Conservation (phyloP, 2,797 vertebrate species). For the Crenuchus spilurus region DNA sequence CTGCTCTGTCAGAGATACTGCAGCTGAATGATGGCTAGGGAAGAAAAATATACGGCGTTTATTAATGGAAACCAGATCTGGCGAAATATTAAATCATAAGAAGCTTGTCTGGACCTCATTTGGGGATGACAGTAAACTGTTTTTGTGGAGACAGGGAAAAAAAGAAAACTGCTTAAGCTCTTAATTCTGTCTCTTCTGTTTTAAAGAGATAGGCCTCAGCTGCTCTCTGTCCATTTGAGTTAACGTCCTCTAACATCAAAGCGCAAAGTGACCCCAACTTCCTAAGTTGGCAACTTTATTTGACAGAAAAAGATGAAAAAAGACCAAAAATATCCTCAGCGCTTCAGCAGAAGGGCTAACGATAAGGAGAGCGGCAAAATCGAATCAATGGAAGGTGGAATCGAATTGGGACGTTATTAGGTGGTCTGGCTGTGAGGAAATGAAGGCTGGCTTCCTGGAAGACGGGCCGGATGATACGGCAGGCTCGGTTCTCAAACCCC, state of each 20-base stretch:
- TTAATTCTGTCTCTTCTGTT: constrained; percentile 28
- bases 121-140: constrained; percentile 47
- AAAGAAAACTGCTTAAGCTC: constrained; percentile 29
- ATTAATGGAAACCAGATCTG: constrained; percentile 55
- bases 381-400: constrained; percentile 75
- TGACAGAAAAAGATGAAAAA: constrained; percentile 27
- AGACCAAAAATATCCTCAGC: constrained; percentile 53
- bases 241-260: constrained; percentile 1
- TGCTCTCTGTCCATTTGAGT: background rate
- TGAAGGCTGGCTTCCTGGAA: constrained; percentile 67
- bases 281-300: background rate
- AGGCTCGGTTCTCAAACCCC: background rate
- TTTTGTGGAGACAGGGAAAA: constrained; percentile 28
- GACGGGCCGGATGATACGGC: constrained; percentile 51
- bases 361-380: constrained; percentile 60
- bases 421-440: constrained; percentile 76
- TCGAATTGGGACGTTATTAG: constrained; percentile 75
- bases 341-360: background rate
- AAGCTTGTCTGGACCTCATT: constrained; percentile 55
- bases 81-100: constrained; percentile 53
- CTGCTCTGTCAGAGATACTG: constrained; percentile 34
- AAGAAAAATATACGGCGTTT: constrained; percentile 13
- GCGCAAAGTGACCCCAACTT: background rate
- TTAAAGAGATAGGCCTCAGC: constrained; percentile 22
- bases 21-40: constrained; percentile 34